phyloP scores from a whole-genome alignment of 2,797 vertebrate species.

The Pantherophis vulpinus region DNA sequence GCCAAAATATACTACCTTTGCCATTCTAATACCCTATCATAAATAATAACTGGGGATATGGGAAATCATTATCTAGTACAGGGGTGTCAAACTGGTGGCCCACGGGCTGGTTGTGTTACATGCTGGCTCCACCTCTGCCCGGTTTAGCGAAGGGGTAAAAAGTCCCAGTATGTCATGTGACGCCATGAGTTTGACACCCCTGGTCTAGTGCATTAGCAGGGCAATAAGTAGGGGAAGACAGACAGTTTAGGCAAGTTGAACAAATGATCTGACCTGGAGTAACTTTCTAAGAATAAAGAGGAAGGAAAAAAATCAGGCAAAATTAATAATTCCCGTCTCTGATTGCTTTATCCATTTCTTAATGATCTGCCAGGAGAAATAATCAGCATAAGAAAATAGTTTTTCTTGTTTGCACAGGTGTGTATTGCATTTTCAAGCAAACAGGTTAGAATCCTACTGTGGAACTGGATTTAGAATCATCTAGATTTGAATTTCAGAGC shows the following conservation, averaged over 20 bases:
- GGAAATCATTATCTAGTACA: not conserved
- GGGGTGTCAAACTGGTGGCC: no score
- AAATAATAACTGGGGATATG: not conserved
- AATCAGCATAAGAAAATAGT: not conserved
- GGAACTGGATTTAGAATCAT: not conserved
- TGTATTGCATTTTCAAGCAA: not conserved
- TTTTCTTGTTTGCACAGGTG: not conserved
- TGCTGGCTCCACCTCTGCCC: no score
- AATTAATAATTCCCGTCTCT: not conserved
- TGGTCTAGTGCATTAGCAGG: not conserved
- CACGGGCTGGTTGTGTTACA: no score
- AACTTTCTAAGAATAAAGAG: not conserved
- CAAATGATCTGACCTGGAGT: not conserved
- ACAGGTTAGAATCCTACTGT: not conserved
- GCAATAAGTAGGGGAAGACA: not conserved
- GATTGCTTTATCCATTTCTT: not conserved
- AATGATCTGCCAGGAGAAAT: not conserved
- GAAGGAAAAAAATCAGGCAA: not conserved
- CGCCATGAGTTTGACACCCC: no score
- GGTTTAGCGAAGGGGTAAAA: no score
- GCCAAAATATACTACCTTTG: not conserved
- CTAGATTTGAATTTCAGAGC: not conserved
- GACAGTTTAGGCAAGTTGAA: not conserved
- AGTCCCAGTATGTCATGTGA: no score
- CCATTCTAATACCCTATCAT: not conserved